Evolutionary conservation across 2,113 vertebrate species (phyloP).

Genomic region (Odontophorus gujanensis): DNA sequence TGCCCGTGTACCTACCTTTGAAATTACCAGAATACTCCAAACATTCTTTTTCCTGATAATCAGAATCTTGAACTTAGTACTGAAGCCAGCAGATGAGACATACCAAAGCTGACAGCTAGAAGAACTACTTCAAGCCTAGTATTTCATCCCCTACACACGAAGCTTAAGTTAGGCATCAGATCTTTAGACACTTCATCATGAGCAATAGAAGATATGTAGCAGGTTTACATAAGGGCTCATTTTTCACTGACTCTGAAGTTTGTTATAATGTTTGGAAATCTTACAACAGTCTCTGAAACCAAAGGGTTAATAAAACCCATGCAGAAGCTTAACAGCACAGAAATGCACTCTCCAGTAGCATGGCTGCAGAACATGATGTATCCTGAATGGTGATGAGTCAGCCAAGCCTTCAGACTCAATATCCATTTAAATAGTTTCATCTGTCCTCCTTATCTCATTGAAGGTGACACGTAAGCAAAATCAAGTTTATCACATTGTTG

Average conservation of each 20-base stretch:
- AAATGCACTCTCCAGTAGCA: no score
- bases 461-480: neutral
- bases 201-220: fast-evolving
- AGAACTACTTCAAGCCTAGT: neutral
- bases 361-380: neutral
- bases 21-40: neutral
- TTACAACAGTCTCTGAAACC: neutral
- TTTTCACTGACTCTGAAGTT: neutral
- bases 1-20: neutral
- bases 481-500: neutral
- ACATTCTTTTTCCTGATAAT: neutral
- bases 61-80: neutral
- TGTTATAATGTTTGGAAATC: neutral
- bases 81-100: neutral
- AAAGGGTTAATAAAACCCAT: neutral
- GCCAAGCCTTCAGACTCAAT: neutral
- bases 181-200: neutral
- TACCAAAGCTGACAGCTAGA: neutral
- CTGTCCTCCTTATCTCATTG: neutral
- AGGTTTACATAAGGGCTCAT: neutral
- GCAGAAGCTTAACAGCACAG: neutral
- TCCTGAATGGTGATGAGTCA: neutral
- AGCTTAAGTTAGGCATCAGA: neutral
- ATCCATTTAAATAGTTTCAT: neutral
- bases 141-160: neutral